These are phyloP conservation scores for Akabosia matsudoensis DNA, from an alignment of 1,140 invertebrate species.

Conservation along the genomic window DNA sequence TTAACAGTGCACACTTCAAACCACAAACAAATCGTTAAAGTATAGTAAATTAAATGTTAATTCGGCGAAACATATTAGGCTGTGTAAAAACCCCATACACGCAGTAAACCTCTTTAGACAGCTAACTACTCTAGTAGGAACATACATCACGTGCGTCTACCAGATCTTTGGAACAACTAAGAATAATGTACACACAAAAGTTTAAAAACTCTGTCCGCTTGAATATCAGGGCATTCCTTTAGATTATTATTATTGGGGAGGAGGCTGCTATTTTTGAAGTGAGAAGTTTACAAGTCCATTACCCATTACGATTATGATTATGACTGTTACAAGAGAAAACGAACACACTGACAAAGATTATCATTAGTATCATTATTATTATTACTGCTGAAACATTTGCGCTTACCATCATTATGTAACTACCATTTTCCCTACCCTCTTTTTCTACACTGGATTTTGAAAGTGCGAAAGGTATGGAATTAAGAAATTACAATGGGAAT, in stretches of 20 bases:
- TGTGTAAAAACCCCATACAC: too few relatives aligned
- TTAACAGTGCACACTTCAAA: not conserved
- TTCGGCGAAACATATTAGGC: not conserved
- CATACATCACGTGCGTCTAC: too few relatives aligned
- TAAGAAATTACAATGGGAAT: not conserved
- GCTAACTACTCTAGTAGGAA: too few relatives aligned
- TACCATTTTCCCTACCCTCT: not conserved
- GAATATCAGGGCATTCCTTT: not conserved
- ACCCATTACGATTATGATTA: conserved; percentile 22
- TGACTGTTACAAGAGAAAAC: conserved; percentile 22
- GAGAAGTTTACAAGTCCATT: conserved; percentile 25
- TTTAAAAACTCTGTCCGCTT: too few relatives aligned
- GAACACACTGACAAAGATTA: conserved; percentile 25
- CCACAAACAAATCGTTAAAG: conserved; percentile 20
- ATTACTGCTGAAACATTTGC: conserved; percentile 3
- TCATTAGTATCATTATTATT: conserved; percentile 25
- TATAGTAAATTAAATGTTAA: conserved; percentile 10
- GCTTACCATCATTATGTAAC: conserved; percentile 13
- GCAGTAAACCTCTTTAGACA: not conserved
- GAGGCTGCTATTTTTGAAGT: conserved; percentile 20
- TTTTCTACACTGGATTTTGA: not conserved
- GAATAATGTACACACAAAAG: too few relatives aligned
- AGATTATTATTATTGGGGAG: conserved; percentile 3
- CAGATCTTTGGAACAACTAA: too few relatives aligned
- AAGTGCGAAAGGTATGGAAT: not conserved